These are phyloP conservation scores for Aurelia aurita DNA, from an alignment of 30 jellyfish, hydroid and myxozoan genomes.

Conservation along the genomic window DNA sequence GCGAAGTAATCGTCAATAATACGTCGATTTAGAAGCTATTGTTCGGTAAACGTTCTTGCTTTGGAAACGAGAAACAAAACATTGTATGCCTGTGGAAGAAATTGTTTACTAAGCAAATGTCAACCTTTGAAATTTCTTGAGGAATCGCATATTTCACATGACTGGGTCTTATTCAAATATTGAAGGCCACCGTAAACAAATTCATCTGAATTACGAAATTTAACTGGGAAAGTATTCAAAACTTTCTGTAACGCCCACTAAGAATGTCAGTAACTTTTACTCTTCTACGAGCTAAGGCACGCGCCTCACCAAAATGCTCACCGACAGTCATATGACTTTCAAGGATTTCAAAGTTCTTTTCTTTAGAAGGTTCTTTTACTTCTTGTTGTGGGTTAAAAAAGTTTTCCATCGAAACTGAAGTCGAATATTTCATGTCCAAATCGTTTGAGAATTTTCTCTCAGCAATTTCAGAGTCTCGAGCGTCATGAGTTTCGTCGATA, in stretches of 20 bases:
- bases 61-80: no score
- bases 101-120: no score
- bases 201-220: no score
- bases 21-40: no score
- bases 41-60: no score
- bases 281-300: conserved; percentile 60
- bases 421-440: conserved; percentile 1
- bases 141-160: no score
- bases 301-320: conserved; percentile 67
- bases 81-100: no score
- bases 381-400: background rate
- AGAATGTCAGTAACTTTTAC: conserved; percentile 51
- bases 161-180: no score
- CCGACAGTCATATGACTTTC: background rate
- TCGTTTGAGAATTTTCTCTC: background rate
- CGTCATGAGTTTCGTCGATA: background rate
- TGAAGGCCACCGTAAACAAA: no score
- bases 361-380: background rate
- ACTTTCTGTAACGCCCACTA: conserved; percentile 69
- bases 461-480: background rate
- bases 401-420: background rate
- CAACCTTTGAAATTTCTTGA: no score
- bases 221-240: conserved; percentile 6
- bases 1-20: no score
- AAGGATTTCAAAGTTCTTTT: no score